Evolutionary conservation across 2,113 vertebrate species (phyloP), one percentile per base, ranked within the genome.

Genomic region (Pseudorasbora parva): DNA sequence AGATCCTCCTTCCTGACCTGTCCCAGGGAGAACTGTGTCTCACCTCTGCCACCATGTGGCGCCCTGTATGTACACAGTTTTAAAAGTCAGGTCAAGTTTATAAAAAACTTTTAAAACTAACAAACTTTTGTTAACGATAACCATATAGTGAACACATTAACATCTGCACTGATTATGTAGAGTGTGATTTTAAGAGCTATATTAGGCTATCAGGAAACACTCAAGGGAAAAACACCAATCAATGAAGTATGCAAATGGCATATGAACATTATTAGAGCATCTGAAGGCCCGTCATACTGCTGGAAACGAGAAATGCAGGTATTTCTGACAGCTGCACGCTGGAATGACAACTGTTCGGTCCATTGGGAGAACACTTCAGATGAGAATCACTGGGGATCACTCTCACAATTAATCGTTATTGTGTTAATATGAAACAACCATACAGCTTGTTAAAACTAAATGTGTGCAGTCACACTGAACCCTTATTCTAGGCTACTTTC

Each of bases 301-400:
- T 76, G 73, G 27, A 75, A 56, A 56, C 11, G 72, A 57, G 54
- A 78, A n/a, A 78, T 25, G 33, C 3, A 43, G 54, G 54, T 59
- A 78, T 45, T 41, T 43, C n/a, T 78, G 76, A 78, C 56, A 27
- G 76, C 56, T 78, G 56, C n/a, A 62, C 33, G 25, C 45, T 19
- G 15, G 60, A 33, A 17, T 45, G 76, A 78, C 76, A 78, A 37
- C 19, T 45, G 14, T 78, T 27, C 0, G 7, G 76, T 62, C 56
- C 76, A 27, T 14, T 25, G 56, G 76, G 76, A 78, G n/a, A 78
- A 78, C 7, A 21, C 37, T 60, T 78, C 37, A 78, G n/a, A 78
- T 27, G 14, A 37, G 21, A 60, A 45, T 78, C 33, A 60, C 56
- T 45, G 4, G n/a, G 33, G 30, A 60, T 60, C 56, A 78, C 56